Percentiles rank a stretch among this genome's conserved stretches.
Conservation (phyloP, 2,888 invertebrate species). For the Hipparchia sbordonii region DNA sequence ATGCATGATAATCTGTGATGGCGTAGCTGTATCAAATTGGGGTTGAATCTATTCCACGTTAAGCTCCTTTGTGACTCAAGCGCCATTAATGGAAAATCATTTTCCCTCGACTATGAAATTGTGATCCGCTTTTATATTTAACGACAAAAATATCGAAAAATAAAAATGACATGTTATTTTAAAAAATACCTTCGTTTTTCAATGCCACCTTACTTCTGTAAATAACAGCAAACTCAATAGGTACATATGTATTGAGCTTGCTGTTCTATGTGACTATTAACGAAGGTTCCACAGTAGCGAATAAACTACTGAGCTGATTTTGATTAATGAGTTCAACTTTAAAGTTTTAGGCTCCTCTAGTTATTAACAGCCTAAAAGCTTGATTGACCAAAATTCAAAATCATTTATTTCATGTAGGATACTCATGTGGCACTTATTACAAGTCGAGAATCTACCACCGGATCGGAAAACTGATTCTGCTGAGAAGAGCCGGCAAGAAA, state of each 20-base stretch:
- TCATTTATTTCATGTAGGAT: no score
- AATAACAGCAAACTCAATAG: background rate
- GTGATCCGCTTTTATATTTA: constrained; percentile 21
- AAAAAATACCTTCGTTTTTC: background rate
- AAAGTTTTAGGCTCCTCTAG: background rate
- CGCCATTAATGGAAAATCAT: constrained; percentile 61
- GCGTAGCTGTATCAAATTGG: constrained; percentile 45
- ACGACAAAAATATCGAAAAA: constrained; percentile 10
- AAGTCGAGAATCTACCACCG: no score
- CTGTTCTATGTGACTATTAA: no score
- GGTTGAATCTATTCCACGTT: constrained; percentile 54
- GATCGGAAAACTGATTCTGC: no score
- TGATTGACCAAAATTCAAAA: no score
- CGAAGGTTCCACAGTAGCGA: no score
- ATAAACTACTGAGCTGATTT: no score
- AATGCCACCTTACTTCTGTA: background rate
- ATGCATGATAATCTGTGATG: constrained; percentile 32
- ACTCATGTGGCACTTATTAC: no score
- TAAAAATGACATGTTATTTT: background rate
- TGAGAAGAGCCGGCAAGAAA: background rate
- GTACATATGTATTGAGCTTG: no score
- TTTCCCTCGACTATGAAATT: constrained; percentile 49
- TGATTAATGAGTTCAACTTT: background rate
- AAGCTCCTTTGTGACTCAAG: constrained; percentile 59
- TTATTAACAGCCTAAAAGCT: background rate